Conservation (phyloP, 2,888 invertebrate species). For the Cosmorhoe ocellata region DNA sequence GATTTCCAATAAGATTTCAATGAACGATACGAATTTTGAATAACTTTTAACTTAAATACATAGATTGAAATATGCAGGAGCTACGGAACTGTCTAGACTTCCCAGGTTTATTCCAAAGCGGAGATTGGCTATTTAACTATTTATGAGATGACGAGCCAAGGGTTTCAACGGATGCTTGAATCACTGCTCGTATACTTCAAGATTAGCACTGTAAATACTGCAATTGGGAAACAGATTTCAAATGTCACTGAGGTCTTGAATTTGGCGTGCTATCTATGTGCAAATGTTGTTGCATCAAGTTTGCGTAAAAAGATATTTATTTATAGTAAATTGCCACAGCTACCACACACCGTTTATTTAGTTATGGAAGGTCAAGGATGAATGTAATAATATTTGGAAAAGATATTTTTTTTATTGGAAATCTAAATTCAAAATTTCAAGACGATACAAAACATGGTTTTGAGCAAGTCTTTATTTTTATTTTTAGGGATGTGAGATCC, state of each 20-base stretch:
- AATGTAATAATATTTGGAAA: background rate
- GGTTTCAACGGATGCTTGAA: conserved; percentile 26
- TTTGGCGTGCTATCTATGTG: background rate
- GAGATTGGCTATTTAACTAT: conserved; percentile 28
- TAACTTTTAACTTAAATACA: too few species aligned
- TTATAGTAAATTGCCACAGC: conserved; percentile 18
- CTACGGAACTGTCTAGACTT: conserved; percentile 33
- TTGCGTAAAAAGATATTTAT: conserved; percentile 3
- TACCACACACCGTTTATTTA: conserved; percentile 3
- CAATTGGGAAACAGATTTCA: conserved; percentile 11
- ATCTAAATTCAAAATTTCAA: too few species aligned
- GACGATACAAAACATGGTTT: too few species aligned
- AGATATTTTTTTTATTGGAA: background rate
- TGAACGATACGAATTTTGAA: too few species aligned
- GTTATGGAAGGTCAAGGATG: conserved; percentile 15
- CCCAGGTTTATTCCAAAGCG: conserved; percentile 26
- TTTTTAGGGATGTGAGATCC: too few species aligned
- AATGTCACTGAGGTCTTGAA: conserved; percentile 10
- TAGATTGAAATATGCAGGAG: conserved; percentile 9
- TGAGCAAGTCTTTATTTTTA: too few species aligned
- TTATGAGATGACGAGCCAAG: conserved; percentile 26
- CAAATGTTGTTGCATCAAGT: conserved; percentile 8
- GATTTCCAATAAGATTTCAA: too few species aligned
- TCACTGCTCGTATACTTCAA: conserved; percentile 21
- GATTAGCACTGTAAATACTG: conserved; percentile 14